phyloP scores from a whole-genome alignment of 2,888 invertebrate genomes.

The Himalopsyche kuldschensis region DNA sequence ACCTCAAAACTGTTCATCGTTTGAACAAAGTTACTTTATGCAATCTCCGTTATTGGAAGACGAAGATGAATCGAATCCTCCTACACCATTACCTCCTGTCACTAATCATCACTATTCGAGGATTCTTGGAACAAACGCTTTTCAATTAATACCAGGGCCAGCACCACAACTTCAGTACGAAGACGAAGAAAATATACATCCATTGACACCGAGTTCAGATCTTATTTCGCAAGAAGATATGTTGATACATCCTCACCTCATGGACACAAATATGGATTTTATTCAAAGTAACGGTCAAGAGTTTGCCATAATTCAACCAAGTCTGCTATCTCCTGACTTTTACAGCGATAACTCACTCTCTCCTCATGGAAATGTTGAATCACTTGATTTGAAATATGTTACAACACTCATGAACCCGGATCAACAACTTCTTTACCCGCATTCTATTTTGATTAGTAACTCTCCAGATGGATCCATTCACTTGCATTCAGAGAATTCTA shows the following conservation, averaged over 20 bases:
- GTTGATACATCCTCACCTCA: constrained; percentile 50
- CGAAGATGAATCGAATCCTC: constrained; percentile 46
- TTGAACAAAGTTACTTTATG: constrained; percentile 56
- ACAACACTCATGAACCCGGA: constrained; percentile 45
- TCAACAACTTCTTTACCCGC: constrained; percentile 38
- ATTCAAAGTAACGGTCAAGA: constrained; percentile 56
- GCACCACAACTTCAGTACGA: constrained; percentile 56
- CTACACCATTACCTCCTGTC: constrained; percentile 53
- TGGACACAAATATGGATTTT: constrained; percentile 58
- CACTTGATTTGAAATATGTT: constrained; percentile 57
- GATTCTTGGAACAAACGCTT: constrained; percentile 63
- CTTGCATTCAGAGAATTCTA: constrained; percentile 9
- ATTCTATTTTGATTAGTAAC: constrained; percentile 14
- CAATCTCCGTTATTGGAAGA: constrained; percentile 55
- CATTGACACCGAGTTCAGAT: constrained; percentile 58
- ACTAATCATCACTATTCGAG: constrained; percentile 63
- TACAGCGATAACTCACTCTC: constrained; percentile 52
- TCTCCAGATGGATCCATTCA: constrained; percentile 8
- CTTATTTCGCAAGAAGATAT: constrained; percentile 56
- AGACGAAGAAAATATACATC: constrained; percentile 65
- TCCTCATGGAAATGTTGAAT: constrained; percentile 46
- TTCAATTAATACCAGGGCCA: constrained; percentile 63
- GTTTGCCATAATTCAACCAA: constrained; percentile 57
- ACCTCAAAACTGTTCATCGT: constrained; percentile 56
- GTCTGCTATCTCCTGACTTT: constrained; percentile 44